phyloP scores from a whole-genome alignment of 2,888 invertebrate genomes.

The Xestia ashworthii region DNA sequence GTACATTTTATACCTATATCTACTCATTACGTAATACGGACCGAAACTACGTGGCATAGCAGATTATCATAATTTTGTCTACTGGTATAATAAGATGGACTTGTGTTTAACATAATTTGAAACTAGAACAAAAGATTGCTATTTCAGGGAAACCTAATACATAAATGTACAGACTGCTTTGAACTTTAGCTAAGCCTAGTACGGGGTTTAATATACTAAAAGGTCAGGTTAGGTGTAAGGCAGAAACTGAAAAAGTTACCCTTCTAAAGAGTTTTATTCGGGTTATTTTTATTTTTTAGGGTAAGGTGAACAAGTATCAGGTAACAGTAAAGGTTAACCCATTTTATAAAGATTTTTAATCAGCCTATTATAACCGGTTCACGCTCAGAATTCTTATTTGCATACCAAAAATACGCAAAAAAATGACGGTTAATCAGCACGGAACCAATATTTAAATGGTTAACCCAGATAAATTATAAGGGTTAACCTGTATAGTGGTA shows the following conservation, averaged over 20 bases:
- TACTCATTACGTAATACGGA: conserved; percentile 45
- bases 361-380: neutral
- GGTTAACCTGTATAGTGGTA: neutral
- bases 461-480: neutral
- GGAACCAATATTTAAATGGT: neutral
- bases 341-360: neutral
- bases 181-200: neutral
- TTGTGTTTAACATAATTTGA: conserved; percentile 40
- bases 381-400: neutral
- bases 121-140: conserved; percentile 22
- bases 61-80: conserved; percentile 57
- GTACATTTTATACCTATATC: conserved; percentile 40
- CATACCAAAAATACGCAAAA: neutral
- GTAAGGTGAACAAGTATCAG: neutral
- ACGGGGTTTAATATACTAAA: neutral
- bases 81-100: conserved; percentile 25
- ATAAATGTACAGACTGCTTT: neutral
- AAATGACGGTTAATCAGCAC: neutral
- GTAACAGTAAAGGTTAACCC: neutral
- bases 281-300: neutral
- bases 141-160: conserved; percentile 17
- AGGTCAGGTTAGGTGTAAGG: neutral
- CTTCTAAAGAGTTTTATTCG: neutral
- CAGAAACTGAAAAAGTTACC: neutral
- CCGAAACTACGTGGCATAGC: conserved; percentile 35